Conservation (phyloP, 2,113 vertebrate species). For the Syngnathoides biaculeatus region DNA sequence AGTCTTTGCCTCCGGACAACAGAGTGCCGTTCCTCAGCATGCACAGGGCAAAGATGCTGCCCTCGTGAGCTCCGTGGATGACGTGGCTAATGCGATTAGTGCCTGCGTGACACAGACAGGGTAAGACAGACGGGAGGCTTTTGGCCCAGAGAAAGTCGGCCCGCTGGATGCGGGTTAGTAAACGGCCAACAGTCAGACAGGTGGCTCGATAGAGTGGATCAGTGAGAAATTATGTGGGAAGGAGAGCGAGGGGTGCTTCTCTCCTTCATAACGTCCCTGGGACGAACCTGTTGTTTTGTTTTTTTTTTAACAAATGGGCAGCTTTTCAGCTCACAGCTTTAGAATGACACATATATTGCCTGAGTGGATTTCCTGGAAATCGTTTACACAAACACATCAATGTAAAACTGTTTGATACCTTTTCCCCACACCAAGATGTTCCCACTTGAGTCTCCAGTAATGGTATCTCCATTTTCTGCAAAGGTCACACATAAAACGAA, state of each 20-base stretch:
- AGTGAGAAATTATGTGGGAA: neutral
- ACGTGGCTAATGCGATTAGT: conserved; percentile 92
- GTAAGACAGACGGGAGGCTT: conserved; percentile 29
- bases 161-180: conserved; percentile 12
- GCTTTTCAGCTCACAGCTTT: conserved; percentile 7
- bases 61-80: conserved; percentile 91
- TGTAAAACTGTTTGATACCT: conserved; percentile 73
- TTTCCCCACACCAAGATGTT: conserved; percentile 99
- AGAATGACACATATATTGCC: neutral
- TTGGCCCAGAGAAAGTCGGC: conserved; percentile 25
- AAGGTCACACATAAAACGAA: conserved; percentile 97
- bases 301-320: neutral
- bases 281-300: conserved; percentile 8
- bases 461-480: conserved; percentile 94
- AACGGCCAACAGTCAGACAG: conserved; percentile 1
- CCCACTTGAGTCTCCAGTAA: conserved; percentile 96
- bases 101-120: conserved; percentile 71
- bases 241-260: neutral
- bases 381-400: neutral
- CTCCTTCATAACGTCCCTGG: neutral
- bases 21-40: conserved; percentile 91
- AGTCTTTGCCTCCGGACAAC: conserved; percentile 94
- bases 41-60: conserved; percentile 93
- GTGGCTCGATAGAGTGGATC: conserved; percentile 19
- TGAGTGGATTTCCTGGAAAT: neutral